Percentiles rank a stretch among this genome's conserved stretches.
Evolutionary conservation across 2,888 invertebrate species (phyloP).

Genomic region (Tachina fera): DNA sequence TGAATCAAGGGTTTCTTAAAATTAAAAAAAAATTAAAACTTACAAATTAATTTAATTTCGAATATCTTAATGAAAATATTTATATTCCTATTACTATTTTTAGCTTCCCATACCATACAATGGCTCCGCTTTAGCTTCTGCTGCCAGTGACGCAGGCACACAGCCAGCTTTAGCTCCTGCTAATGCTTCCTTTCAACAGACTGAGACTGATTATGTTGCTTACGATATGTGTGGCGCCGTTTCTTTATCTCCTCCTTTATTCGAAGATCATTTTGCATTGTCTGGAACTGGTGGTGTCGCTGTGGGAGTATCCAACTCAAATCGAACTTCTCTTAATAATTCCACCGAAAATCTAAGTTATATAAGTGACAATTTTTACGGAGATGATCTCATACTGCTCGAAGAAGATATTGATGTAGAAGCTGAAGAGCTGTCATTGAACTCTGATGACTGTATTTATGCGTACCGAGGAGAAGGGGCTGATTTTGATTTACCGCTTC

Average conservation of each 20-base stretch:
- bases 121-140: conserved; percentile 47
- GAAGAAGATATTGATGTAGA: conserved; percentile 76
- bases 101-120: conserved; percentile 60
- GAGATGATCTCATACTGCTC: conserved; percentile 80
- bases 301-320: conserved; percentile 59
- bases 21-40: no score
- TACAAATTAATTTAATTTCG: no score
- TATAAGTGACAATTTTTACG: conserved; percentile 81
- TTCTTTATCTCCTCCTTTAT: conserved; percentile 67
- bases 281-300: conserved; percentile 65
- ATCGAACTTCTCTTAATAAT: conserved; percentile 80
- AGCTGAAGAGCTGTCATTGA: conserved; percentile 81
- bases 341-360: conserved; percentile 82
- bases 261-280: conserved; percentile 68
- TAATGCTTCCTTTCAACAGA: conserved; percentile 51
- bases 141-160: conserved; percentile 66
- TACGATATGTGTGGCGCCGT: conserved; percentile 69
- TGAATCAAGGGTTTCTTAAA: background rate
- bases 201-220: conserved; percentile 63
- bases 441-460: conserved; percentile 82
- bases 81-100: background rate
- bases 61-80: background rate
- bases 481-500: conserved; percentile 78
- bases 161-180: conserved; percentile 45
- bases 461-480: conserved; percentile 82